Base-by-base conservation (phyloP, 2,797 vertebrate genomes). In the Luscinia megarhynchos region DNA sequence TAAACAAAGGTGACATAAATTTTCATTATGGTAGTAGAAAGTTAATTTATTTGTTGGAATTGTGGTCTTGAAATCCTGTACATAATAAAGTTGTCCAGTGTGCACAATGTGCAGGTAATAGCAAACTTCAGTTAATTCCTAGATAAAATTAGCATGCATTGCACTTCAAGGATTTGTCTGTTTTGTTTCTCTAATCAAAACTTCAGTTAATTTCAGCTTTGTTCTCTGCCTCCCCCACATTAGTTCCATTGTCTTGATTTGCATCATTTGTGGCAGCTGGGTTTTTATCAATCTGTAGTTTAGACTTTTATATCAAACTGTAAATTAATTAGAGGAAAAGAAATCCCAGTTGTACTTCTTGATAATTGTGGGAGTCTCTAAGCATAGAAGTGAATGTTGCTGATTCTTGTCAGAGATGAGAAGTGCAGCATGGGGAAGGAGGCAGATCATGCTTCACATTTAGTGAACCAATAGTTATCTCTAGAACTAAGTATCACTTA, bases 261-360 rank as follows among this genome's bases (percentile, higher is more conserved):
- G 81, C 94, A 97, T 98, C 93, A 95, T 84, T 96, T 96, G 55
- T 95, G 97, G 82, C 97, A 97, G 85, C 95, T 95, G 95, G 82
- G 77, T 97, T 94, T 95, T 97, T 98, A 94, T 97, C 96, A 97
- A 73, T 97, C 97, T 96, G 91, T 96, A 96, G 87, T 95, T 97
- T 97, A 88, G 92, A 96, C 88, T 69, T 96, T 97, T 96, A 94
- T 75, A 97, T 97, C 96, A 97, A 98, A 97, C 78, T 96, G 87
- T 73, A 96, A 97, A 97, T 96, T 97, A 98, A 98, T 98, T 97
- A 96, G 96, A 96, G 83, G 57, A 80, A 95, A 95, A 95, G 83
- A 92, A 97, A 94, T 97, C 96, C 95, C 92, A 67, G 21, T 89
- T 94, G 92, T 89, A 83, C 73, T 90, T 94, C 74, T 55, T 41